phyloP scores from a whole-genome alignment of 2,888 invertebrate genomes.

The Hoplodrina blanda region DNA sequence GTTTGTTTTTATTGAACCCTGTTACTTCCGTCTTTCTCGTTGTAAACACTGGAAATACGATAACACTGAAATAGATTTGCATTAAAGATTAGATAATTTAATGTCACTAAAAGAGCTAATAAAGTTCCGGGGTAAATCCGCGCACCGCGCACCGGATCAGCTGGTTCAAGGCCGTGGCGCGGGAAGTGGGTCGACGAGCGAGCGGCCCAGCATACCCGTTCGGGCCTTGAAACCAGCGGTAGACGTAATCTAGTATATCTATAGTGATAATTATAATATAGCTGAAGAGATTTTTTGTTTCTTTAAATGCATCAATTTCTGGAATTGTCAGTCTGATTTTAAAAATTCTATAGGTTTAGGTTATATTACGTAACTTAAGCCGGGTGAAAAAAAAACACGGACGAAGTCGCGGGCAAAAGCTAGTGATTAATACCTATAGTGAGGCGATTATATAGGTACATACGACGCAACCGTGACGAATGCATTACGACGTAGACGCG shows the following conservation, averaged over 20 bases:
- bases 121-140: slow-evolving; percentile 57
- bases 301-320: too few species aligned
- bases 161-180: slow-evolving; percentile 68
- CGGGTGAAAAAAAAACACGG: too few species aligned
- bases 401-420: too few species aligned
- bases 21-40: slow-evolving; percentile 20
- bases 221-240: slow-evolving; percentile 41
- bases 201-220: slow-evolving; percentile 51
- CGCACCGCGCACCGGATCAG: slow-evolving; percentile 46
- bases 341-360: too few species aligned
- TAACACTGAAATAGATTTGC: slow-evolving; percentile 6
- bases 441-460: slow-evolving; percentile 29
- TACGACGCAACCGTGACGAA: slow-evolving; percentile 36
- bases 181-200: slow-evolving; percentile 60
- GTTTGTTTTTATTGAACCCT: slow-evolving; percentile 37
- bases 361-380: too few species aligned
- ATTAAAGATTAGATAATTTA: slow-evolving; percentile 16
- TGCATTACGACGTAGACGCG: slow-evolving; percentile 28
- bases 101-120: neutral
- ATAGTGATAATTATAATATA: too few species aligned
- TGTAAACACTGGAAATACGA: neutral
- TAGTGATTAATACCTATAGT: neutral
- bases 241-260: neutral
- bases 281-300: too few species aligned
- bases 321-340: too few species aligned